Evolutionary conservation across 1,140 invertebrate genomes (phyloP).

Genomic region (Elymnias hypermnestra): DNA sequence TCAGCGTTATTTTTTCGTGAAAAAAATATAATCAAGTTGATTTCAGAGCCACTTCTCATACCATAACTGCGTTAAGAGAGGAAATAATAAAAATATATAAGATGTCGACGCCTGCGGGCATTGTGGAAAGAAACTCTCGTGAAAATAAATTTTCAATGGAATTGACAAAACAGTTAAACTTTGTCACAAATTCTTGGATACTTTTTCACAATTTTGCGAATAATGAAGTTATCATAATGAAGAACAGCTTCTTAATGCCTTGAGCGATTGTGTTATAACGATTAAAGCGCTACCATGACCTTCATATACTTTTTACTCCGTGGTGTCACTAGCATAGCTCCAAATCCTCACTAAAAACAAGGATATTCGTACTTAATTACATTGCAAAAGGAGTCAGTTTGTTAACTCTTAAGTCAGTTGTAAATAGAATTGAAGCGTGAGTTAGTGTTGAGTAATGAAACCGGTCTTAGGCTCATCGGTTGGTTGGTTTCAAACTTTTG

Average conservation of each 20-base stretch:
- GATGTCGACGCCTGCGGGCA: neutral
- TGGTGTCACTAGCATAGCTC: too few relatives aligned
- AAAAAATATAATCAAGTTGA: neutral
- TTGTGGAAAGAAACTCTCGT: neutral
- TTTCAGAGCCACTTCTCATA: neutral
- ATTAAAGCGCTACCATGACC: too few relatives aligned
- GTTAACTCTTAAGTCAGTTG: too few relatives aligned
- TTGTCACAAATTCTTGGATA: constrained; percentile 4
- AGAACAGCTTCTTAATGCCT: neutral
- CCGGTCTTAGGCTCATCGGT: too few relatives aligned
- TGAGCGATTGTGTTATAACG: neutral
- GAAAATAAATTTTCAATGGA: constrained; percentile 8
- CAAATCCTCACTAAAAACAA: too few relatives aligned
- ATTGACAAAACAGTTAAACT: constrained; percentile 17
- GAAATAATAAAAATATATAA: constrained; percentile 4
- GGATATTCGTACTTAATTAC: too few relatives aligned
- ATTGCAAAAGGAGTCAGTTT: too few relatives aligned
- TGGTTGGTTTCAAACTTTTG: too few relatives aligned
- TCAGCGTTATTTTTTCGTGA: neutral
- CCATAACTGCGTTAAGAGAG: neutral
- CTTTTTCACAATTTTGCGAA: constrained; percentile 7
- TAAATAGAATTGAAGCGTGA: too few relatives aligned
- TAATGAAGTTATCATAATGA: constrained; percentile 1
- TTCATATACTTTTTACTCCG: too few relatives aligned
- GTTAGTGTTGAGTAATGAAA: too few relatives aligned